phyloP scores from a whole-genome alignment of 2,888 invertebrate genomes.

The Aphidius colemani region DNA sequence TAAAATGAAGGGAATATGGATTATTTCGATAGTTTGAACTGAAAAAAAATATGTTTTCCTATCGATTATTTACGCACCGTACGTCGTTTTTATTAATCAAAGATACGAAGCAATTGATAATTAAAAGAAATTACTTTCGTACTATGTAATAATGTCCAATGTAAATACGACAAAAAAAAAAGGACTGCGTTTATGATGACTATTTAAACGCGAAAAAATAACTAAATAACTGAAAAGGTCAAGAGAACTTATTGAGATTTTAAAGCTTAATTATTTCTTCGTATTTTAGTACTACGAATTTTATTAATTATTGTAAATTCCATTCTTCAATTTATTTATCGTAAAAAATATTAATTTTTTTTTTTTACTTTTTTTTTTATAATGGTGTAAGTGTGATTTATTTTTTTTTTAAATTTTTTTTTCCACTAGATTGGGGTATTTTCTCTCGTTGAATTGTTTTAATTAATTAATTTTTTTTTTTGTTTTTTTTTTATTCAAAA shows the following conservation, averaged over 20 bases:
- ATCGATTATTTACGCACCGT: constrained; percentile 18
- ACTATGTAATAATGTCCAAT: constrained; percentile 17
- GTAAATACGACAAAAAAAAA: constrained; percentile 20
- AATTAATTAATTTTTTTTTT: constrained; percentile 4
- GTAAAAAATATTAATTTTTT: constrained; percentile 2
- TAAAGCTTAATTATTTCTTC: constrained; percentile 7
- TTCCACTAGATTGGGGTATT: constrained; percentile 6
- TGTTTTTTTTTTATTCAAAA: neutral
- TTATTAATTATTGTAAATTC: constrained; percentile 18
- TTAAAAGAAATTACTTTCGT: neutral
- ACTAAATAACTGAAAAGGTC: constrained; percentile 5
- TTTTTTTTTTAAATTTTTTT: constrained; percentile 3
- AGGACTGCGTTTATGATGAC: constrained; percentile 1
- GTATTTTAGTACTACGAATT: constrained; percentile 1
- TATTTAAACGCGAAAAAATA: constrained; percentile 8
- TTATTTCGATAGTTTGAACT: too few species aligned
- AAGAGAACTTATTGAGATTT: constrained; percentile 6
- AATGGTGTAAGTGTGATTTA: constrained; percentile 15
- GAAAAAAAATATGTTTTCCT: constrained; percentile 7
- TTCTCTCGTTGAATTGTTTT: constrained; percentile 4
- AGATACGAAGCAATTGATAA: too few species aligned
- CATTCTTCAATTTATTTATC: neutral
- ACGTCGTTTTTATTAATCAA: constrained; percentile 15
- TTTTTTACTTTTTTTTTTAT: constrained; percentile 8
- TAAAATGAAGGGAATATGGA: too few species aligned